A percentile compares a stretch with the other conserved stretches of the same genome.
Conservation (phyloP, 2,888 invertebrate species). For the Synergus gifuensis region DNA sequence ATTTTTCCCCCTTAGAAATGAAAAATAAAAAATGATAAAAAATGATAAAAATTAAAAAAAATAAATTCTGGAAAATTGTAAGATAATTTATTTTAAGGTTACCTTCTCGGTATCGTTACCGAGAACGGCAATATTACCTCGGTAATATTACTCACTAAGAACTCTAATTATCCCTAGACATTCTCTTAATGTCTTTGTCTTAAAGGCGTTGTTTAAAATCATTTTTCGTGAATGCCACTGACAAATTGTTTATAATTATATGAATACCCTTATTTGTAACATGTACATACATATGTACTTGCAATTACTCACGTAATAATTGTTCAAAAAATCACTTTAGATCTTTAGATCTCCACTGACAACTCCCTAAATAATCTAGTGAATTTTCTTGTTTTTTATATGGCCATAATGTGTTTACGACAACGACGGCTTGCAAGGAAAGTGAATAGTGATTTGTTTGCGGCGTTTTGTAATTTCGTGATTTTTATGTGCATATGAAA, state of each 20-base stretch:
- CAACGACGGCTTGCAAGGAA: not conserved
- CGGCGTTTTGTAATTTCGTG: conserved; percentile 55
- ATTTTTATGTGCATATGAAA: not conserved
- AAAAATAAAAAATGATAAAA: too few relatives aligned
- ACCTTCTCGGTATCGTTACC: too few relatives aligned
- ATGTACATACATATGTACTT: not conserved
- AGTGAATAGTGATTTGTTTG: conserved; percentile 65
- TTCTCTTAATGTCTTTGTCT: too few relatives aligned
- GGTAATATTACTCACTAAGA: too few relatives aligned
- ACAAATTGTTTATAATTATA: not conserved
- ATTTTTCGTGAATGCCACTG: not conserved
- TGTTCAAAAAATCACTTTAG: not conserved
- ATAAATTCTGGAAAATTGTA: too few relatives aligned
- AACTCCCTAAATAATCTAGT: not conserved
- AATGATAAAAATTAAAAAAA: too few relatives aligned
- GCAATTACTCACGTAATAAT: not conserved
- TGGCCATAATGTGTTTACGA: not conserved
- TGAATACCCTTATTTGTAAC: not conserved
- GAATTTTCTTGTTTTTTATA: not conserved
- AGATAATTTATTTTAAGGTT: too few relatives aligned
- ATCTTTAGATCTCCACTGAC: not conserved
- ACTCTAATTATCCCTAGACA: not conserved
- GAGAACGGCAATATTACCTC: too few relatives aligned
- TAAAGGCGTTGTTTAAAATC: not conserved
- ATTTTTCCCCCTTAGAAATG: too few relatives aligned